These are phyloP conservation scores for Tryphoninae sp. DNA, from an alignment of 2,888 invertebrate species.

Conservation along the genomic window DNA sequence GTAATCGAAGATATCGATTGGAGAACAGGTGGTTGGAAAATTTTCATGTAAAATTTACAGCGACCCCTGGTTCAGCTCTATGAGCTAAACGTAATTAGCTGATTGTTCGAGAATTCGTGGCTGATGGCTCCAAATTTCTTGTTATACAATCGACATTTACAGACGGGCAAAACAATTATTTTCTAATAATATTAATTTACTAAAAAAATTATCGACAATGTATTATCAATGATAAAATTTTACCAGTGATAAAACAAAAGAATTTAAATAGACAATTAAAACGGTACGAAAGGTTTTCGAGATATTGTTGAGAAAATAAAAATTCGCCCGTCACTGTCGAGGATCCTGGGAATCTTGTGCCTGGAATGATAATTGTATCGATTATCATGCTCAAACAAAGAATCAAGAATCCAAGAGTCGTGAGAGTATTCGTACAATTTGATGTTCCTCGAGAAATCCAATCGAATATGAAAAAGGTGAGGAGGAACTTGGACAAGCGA, in stretches of 20 bases:
- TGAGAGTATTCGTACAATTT: not conserved
- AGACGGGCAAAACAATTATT: not conserved
- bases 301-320: not conserved
- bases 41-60: conserved; percentile 15
- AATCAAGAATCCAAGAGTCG: not conserved
- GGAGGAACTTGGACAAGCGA: conserved; percentile 10
- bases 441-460: not conserved
- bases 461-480: not conserved
- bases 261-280: not conserved
- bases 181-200: not conserved
- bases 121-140: not conserved
- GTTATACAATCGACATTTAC: not conserved
- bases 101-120: not conserved
- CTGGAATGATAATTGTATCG: not conserved
- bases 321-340: not conserved
- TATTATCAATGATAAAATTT: not conserved
- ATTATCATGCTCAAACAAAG: not conserved
- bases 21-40: not conserved
- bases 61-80: not conserved
- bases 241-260: not conserved
- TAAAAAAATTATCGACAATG: not conserved
- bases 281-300: not conserved
- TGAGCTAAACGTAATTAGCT: not conserved
- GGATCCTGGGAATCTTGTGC: not conserved
- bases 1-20: conserved; percentile 17